Percentiles rank a stretch among this genome's conserved stretches.
These are phyloP conservation scores for Cassiopea andromeda DNA, from an alignment of 30 jellyfish, hydroid and myxozoan species.

Conservation along the genomic window DNA sequence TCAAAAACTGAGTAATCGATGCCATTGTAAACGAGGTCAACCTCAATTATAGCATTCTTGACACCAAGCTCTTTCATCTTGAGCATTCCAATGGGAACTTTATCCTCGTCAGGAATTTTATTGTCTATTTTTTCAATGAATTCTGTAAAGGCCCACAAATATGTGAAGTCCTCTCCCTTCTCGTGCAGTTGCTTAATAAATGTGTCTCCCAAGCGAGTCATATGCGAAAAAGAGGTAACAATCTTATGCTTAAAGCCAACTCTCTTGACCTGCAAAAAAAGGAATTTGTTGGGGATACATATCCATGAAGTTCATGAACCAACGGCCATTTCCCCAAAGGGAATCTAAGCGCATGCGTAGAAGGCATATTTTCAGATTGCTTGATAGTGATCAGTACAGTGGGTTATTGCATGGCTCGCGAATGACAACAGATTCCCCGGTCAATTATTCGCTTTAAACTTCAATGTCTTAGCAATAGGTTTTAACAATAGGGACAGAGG, in stretches of 20 bases:
- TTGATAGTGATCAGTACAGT: no score
- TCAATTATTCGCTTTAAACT: no score
- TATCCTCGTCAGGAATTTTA: conserved; percentile 62
- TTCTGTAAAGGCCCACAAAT: conserved; percentile 68
- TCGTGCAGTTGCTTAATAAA: conserved; percentile 69
- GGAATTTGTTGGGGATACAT: no score
- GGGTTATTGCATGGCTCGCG: no score
- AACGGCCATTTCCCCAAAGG: no score
- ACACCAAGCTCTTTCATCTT: conserved; percentile 74
- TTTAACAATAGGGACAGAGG: no score
- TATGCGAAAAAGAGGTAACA: conserved; percentile 79
- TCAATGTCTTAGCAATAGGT: no score
- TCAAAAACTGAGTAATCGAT: conserved; percentile 56
- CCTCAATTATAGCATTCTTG: conserved; percentile 69
- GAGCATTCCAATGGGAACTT: conserved; percentile 76
- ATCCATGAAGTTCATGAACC: no score
- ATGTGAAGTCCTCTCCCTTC: conserved; percentile 75
- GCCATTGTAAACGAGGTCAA: conserved; percentile 66
- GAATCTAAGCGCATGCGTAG: no score
- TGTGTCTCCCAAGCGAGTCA: conserved; percentile 86
- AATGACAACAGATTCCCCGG: no score
- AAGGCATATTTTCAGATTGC: no score
- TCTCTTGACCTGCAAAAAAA: conserved; percentile 61
- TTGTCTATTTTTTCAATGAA: conserved; percentile 57
- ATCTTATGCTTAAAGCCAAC: conserved; percentile 81